These are phyloP conservation scores for Corythoichthys intestinalis DNA, from an alignment of 2,113 vertebrate genomes.

Conservation along the genomic window DNA sequence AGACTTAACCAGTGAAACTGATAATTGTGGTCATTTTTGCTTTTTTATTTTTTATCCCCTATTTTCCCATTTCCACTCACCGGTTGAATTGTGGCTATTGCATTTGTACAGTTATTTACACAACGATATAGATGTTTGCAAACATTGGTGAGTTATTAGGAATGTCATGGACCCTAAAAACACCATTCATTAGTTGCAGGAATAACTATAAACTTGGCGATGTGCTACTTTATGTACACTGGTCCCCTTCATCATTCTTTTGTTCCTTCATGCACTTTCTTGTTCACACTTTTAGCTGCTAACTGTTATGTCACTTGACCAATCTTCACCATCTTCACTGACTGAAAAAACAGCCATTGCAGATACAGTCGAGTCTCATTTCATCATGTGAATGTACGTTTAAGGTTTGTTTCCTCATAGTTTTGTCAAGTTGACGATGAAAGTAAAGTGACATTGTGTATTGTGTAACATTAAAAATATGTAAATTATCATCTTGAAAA, in stretches of 20 bases:
- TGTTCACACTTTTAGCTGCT: not conserved
- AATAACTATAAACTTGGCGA: not conserved
- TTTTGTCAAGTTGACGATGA: not conserved
- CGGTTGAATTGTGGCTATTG: not conserved
- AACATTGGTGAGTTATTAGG: not conserved
- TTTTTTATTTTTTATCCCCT: too few relatives aligned
- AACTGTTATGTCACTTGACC: not conserved
- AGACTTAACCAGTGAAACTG: too few relatives aligned
- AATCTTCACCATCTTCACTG: not conserved
- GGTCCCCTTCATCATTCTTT: not conserved
- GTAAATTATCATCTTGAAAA: not conserved
- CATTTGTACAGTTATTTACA: not conserved
- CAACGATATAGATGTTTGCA: not conserved
- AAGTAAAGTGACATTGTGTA: not conserved
- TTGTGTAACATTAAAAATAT: conserved; percentile 16
- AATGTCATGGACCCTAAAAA: not conserved
- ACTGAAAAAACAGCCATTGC: not conserved
- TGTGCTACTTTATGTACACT: not conserved
- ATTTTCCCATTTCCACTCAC: not conserved
- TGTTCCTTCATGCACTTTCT: not conserved
- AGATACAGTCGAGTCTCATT: not conserved
- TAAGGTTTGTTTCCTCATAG: not conserved
- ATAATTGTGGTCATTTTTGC: too few relatives aligned
- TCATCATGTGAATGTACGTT: not conserved
- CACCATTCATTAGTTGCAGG: too few relatives aligned